These are phyloP conservation scores for Lophotis ruficrista DNA, from an alignment of 2,113 vertebrate species.

Conservation along the genomic window DNA sequence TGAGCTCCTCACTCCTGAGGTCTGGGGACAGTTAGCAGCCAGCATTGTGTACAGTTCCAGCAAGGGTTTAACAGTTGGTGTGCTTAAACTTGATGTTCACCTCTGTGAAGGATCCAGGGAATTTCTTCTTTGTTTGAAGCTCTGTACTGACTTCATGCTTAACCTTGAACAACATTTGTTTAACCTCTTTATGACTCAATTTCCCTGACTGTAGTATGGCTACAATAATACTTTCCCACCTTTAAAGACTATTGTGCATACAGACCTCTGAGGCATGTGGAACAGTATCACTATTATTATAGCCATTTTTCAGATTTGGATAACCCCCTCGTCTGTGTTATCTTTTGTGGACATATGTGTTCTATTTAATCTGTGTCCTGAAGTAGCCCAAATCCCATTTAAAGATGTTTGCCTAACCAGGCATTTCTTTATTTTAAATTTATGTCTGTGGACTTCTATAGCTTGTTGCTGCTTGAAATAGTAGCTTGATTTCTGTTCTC, in stretches of 20 bases:
- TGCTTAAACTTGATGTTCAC: neutral
- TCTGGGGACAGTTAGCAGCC: neutral
- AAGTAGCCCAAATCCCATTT: neutral
- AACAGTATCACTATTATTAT: neutral
- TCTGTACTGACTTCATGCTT: neutral
- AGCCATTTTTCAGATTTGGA: neutral
- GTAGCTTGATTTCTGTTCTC: neutral
- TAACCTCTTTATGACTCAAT: neutral
- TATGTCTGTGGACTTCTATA: neutral
- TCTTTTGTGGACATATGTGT: neutral
- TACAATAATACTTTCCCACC: neutral
- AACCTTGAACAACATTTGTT: neutral
- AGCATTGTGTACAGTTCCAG: fast-evolving
- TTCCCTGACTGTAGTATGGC: neutral
- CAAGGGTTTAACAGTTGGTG: neutral
- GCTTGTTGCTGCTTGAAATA: neutral
- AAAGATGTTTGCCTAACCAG: neutral
- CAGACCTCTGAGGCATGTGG: neutral
- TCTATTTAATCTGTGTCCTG: neutral
- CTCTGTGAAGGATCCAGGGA: neutral
- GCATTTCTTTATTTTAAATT: neutral
- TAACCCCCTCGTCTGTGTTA: neutral
- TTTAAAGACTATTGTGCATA: neutral
- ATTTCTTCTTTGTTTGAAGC: neutral
- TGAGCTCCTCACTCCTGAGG: neutral